Percentiles rank a stretch among this genome's conserved stretches.
phyloP scores from a whole-genome alignment of 2,113 vertebrate genomes.

The Notarius quadriscutis region DNA sequence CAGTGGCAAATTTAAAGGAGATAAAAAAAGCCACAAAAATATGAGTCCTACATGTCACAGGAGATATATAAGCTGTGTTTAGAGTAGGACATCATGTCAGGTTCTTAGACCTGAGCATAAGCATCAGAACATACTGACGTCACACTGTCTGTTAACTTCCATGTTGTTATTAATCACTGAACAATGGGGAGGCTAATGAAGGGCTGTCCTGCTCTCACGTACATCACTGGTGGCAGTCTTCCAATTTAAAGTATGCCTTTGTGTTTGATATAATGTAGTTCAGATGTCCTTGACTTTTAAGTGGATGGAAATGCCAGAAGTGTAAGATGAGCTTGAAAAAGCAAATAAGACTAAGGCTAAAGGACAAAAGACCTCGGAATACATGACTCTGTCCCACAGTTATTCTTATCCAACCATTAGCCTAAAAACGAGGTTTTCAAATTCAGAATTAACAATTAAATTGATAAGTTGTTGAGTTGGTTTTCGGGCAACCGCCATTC shows the following conservation, averaged over 20 bases:
- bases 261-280: background rate
- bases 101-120: background rate
- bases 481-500: background rate
- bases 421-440: background rate
- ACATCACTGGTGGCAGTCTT: background rate
- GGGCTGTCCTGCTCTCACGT: background rate
- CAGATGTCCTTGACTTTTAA: background rate
- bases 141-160: slow-evolving; percentile 6
- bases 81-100: slow-evolving; percentile 12
- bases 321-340: background rate
- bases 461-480: background rate
- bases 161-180: slow-evolving; percentile 10
- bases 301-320: background rate
- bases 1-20: background rate
- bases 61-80: slow-evolving; percentile 16
- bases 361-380: background rate
- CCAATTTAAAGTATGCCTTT: background rate
- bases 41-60: background rate
- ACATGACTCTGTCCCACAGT: background rate
- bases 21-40: background rate
- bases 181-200: background rate
- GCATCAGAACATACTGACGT: slow-evolving; percentile 7
- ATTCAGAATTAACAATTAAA: background rate
- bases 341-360: background rate
- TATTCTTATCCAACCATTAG: background rate